A percentile compares a stretch with the other conserved stretches of the same genome.
Conservation (phyloP, 37 sponge, comb jelly and placozoan species). For the Oopsacas minuta region DNA sequence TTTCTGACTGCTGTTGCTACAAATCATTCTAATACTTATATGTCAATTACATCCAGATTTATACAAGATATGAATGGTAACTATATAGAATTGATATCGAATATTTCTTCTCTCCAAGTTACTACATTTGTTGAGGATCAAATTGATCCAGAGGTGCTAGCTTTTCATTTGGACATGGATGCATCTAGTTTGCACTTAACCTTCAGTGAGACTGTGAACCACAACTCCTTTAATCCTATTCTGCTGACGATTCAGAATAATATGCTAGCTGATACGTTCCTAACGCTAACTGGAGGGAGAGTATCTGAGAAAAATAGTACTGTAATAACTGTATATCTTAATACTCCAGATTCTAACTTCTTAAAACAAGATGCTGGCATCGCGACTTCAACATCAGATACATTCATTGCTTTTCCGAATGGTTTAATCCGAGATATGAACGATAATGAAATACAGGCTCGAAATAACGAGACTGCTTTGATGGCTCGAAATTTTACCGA, state of each 20-base stretch:
- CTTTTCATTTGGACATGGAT: conserved; percentile 62
- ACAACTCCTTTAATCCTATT: conserved; percentile 25
- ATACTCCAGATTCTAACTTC: conserved; percentile 47
- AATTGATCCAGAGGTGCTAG: conserved; percentile 38
- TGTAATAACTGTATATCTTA: conserved; percentile 55
- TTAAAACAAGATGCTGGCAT: conserved; percentile 70
- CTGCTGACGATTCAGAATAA: conserved; percentile 36
- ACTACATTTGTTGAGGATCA: conserved; percentile 33
- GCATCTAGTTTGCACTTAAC: conserved; percentile 41
- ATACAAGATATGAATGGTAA: conserved; percentile 73
- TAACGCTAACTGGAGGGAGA: conserved; percentile 45
- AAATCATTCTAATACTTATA: conserved; percentile 25
- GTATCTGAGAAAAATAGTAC: conserved; percentile 44
- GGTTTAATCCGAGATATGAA: conserved; percentile 63
- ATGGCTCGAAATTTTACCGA: conserved; percentile 10
- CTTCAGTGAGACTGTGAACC: conserved; percentile 86
- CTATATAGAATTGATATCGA: conserved; percentile 21
- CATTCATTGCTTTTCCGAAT: conserved; percentile 50
- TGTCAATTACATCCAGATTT: conserved; percentile 40
- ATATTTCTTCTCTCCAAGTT: conserved; percentile 23
- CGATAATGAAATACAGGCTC: conserved; percentile 39
- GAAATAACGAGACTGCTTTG: conserved; percentile 31
- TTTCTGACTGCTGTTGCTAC: conserved; percentile 46
- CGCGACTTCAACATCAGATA: conserved; percentile 35
- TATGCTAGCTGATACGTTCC: conserved; percentile 29